Base-by-base conservation (phyloP, 53 echinoderm and acorn worm genomes). In the Arbacia lixula region DNA sequence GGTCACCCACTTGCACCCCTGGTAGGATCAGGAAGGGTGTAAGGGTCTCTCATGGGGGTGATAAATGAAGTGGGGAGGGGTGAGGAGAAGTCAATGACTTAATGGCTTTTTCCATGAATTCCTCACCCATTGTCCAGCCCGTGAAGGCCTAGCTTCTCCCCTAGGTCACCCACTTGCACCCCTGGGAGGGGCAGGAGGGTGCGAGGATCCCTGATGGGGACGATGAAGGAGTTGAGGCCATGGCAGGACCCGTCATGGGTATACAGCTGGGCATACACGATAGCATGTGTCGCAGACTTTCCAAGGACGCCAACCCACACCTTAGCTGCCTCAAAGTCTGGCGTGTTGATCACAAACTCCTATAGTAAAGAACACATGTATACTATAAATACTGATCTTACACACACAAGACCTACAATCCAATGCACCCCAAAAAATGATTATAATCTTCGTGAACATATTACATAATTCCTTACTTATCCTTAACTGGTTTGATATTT, bases 261-360 rank as follows among this genome's bases (percentile, higher is more conserved):
- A 75, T 90, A 88, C 29, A 95, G 90, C 88, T 95, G 95, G 51
- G 95, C 95, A 71, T 87, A 95, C 6, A 95, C 80, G 32, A 90
- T 20, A 9, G 86, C 75, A 53, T 95, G 95, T 30, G 95, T 95
- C 32, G 95, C 95, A 2, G 90, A 88, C 71, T 93, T 95, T 26
- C 95, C 95, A 62, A 95, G 71, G 12, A 78, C 19, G 5, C 95
- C 95, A 28, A 91, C 93, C 95, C 95, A 95, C 73, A 63, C 90
- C 64, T 95, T 95, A 22, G 90, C 83, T 2, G 95, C 95, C 71
- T 95, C 95, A 58, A 88, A 56, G 66, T 95, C 95, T 1, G 95
- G 95, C 1, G 95, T 95, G 67, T 93, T 84, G 5, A 95, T 0
- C 12, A 92, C 42, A 84, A 93, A 95, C 53, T 92, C 95, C 95